A percentile compares a stretch with the other conserved stretches of the same genome.
phyloP scores from a whole-genome alignment of 2,888 invertebrate species.

The Aphelenchoides bicaudatus region DNA sequence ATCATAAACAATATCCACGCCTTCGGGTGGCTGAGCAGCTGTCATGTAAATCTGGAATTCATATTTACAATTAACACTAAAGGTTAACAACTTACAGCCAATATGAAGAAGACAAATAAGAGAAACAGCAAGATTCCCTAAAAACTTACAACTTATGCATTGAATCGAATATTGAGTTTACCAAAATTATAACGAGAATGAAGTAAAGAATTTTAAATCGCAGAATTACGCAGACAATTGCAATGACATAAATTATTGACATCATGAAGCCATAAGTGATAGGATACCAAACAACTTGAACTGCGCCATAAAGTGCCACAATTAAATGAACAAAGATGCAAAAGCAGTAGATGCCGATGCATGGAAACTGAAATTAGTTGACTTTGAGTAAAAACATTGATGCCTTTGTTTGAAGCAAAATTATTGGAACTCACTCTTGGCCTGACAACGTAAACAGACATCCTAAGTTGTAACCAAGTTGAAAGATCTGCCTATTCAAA shows the following conservation, averaged over 20 bases:
- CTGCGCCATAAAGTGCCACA: neutral
- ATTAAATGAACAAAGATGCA: slow-evolving; percentile 3
- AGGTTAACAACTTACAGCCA: too few species aligned
- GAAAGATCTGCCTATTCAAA: too few species aligned
- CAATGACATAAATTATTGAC: slow-evolving; percentile 3
- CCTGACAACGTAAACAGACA: too few species aligned
- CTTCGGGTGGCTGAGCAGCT: slow-evolving; percentile 1
- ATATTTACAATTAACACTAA: too few species aligned
- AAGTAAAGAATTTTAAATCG: neutral
- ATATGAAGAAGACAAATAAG: slow-evolving; percentile 7
- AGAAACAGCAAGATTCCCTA: slow-evolving; percentile 1
- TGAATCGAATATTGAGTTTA: neutral
- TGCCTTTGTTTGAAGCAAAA: too few species aligned
- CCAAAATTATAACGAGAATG: neutral
- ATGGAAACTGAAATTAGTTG: slow-evolving; percentile 4
- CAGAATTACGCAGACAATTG: neutral
- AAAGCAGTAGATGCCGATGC: slow-evolving; percentile 5
- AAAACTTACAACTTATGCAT: neutral
- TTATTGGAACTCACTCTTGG: too few species aligned
- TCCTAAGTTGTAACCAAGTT: too few species aligned
- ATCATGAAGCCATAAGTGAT: slow-evolving; percentile 4
- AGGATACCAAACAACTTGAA: slow-evolving; percentile 3
- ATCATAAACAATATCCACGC: slow-evolving; percentile 10
- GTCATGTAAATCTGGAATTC: slow-evolving; percentile 13
- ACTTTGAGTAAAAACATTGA: too few species aligned